A percentile compares a stretch with the other conserved stretches of the same genome.
phyloP scores from a whole-genome alignment of 2,888 invertebrate genomes.

The Acanthopleura granulata region DNA sequence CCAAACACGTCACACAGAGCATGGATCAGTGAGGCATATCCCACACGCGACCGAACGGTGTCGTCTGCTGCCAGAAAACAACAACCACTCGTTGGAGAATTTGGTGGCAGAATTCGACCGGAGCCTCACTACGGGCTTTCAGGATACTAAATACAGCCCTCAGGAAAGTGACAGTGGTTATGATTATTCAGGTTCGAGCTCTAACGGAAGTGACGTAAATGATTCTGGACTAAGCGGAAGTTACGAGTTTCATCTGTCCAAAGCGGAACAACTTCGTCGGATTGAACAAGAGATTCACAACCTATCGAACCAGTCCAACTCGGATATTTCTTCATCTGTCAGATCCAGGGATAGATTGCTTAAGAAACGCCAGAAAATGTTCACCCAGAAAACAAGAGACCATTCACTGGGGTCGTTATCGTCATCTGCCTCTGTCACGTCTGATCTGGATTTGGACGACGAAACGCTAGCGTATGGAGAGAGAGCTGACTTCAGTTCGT shows the following conservation, averaged over 20 bases:
- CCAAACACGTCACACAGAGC: not conserved
- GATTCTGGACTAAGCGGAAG: not conserved
- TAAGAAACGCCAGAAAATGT: not conserved
- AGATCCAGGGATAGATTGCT: not conserved
- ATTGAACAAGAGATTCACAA: constrained; percentile 6
- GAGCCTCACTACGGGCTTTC: not conserved
- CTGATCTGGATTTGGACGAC: constrained; percentile 12
- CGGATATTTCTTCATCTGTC: not conserved
- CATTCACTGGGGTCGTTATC: not conserved
- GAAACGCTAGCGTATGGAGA: not conserved
- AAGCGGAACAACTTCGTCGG: constrained; percentile 7
- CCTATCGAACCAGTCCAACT: not conserved
- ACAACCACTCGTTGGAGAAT: not conserved
- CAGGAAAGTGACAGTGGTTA: constrained; percentile 19
- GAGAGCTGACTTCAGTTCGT: not conserved
- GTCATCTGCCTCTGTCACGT: not conserved
- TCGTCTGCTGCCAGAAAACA: too few relatives aligned
- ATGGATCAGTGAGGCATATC: not conserved
- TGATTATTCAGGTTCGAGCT: constrained; percentile 19
- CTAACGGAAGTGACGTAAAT: constrained; percentile 21
- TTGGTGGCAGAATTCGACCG: not conserved
- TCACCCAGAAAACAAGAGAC: not conserved
- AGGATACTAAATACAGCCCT: not conserved
- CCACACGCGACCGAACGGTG: too few relatives aligned
- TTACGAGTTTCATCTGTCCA: constrained; percentile 18